A percentile compares a stretch with the other conserved stretches of the same genome.
Conservation (phyloP, 2,888 invertebrate genomes). For the Spisula subtruncata region DNA sequence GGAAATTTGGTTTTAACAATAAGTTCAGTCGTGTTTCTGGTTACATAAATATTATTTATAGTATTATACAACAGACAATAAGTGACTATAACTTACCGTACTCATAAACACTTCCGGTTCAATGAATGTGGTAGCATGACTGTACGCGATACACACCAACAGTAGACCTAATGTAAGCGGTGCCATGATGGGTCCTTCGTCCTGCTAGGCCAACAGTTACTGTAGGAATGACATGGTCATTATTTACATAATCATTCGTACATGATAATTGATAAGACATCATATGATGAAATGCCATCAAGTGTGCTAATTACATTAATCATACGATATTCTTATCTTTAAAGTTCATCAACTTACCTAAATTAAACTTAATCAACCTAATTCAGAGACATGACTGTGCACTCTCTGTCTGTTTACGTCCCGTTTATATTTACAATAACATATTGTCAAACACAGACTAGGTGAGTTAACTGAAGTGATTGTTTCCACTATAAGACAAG, state of each 20-base stretch:
- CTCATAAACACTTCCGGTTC: constrained; percentile 42
- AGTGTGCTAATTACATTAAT: constrained; percentile 10
- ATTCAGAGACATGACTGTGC: too few relatives aligned
- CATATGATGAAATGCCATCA: not conserved
- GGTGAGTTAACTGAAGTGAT: too few relatives aligned
- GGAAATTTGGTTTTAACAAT: too few relatives aligned
- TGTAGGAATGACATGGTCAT: not conserved
- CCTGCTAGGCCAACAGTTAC: not conserved
- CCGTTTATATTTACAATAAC: too few relatives aligned
- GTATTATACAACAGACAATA: too few relatives aligned
- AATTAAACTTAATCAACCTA: not conserved
- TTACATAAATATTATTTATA: too few relatives aligned
- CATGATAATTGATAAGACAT: not conserved
- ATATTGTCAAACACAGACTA: too few relatives aligned
- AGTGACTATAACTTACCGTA: constrained; percentile 3
- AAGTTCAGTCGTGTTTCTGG: too few relatives aligned
- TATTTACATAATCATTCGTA: not conserved
- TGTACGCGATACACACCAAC: not conserved
- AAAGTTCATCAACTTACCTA: not conserved
- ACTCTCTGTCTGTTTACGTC: too few relatives aligned
- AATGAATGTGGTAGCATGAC: not conserved
- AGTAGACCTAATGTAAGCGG: not conserved
- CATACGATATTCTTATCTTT: not conserved
- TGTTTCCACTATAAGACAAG: too few relatives aligned
- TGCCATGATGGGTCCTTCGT: not conserved